A percentile compares a stretch with the other conserved stretches of the same genome.
Evolutionary conservation across 2,888 invertebrate species (phyloP).

Genomic region (Linnaemya tessellans): DNA sequence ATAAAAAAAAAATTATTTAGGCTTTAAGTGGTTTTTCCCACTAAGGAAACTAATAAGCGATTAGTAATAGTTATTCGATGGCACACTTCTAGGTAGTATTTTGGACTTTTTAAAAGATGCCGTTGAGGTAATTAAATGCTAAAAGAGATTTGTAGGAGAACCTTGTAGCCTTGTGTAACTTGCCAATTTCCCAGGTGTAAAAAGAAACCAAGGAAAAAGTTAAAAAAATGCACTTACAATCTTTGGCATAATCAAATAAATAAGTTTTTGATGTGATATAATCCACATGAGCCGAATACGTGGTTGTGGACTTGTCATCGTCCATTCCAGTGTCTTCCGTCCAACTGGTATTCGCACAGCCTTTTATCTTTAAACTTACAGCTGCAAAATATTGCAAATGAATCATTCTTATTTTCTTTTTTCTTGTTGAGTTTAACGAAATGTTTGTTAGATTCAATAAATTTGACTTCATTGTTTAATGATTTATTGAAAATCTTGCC

Average conservation of each 20-base stretch:
- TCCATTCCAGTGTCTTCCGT: background rate
- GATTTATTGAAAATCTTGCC: constrained; percentile 9
- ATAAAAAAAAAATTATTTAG: background rate
- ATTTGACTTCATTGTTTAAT: no score
- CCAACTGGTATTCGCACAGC: constrained; percentile 64
- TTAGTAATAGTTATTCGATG: no score
- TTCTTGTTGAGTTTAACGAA: no score
- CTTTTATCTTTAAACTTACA: constrained; percentile 60
- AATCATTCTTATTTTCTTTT: background rate
- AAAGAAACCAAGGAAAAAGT: background rate
- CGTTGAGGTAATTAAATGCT: no score
- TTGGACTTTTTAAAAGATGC: no score
- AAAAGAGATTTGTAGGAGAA: no score
- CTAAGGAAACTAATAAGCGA: no score
- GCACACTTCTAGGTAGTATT: no score
- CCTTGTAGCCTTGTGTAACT: no score
- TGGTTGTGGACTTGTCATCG: background rate
- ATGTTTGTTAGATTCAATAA: no score
- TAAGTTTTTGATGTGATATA: constrained; percentile 81
- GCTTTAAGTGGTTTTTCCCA: no score
- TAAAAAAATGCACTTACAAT: background rate
- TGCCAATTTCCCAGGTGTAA: no score
- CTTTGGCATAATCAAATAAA: background rate
- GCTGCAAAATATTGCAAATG: constrained; percentile 73
- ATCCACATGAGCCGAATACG: constrained; percentile 76